phyloP scores from a whole-genome alignment of 2,113 vertebrate genomes.

The Ornithorhynchus anatinus region DNA sequence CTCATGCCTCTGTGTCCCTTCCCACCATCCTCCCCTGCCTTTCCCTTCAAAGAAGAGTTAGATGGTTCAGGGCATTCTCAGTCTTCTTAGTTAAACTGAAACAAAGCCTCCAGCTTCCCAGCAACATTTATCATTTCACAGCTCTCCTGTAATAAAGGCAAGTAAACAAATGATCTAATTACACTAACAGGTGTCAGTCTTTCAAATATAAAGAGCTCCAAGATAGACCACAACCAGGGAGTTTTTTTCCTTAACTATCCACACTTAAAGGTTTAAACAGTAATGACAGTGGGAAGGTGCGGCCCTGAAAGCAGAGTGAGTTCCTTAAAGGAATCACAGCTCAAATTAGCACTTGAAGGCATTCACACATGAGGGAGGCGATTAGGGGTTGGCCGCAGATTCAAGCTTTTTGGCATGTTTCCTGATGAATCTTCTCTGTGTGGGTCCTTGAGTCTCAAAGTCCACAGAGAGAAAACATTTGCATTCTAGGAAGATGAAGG shows the following conservation, averaged over 20 bases:
- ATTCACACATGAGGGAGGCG: constrained; percentile 50
- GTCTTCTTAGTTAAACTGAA: not conserved
- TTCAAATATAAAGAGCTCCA: constrained; percentile 46
- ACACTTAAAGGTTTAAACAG: constrained; percentile 39
- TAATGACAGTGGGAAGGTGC: constrained; percentile 8
- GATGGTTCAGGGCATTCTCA: not conserved
- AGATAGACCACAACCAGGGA: constrained; percentile 35
- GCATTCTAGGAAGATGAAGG: constrained; percentile 25
- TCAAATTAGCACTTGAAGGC: constrained; percentile 43
- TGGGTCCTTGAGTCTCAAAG: constrained; percentile 13
- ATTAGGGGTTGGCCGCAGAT: constrained; percentile 41
- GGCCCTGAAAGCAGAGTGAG: constrained; percentile 22
- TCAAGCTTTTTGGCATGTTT: constrained; percentile 58
- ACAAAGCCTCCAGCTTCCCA: constrained; percentile 34
- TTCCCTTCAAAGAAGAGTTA: too few species aligned
- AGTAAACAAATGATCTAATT: constrained; percentile 63
- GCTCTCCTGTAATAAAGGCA: constrained; percentile 55
- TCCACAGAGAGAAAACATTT: not conserved
- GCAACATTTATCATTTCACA: constrained; percentile 35
- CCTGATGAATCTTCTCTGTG: constrained; percentile 43
- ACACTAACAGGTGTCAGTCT: constrained; percentile 56
- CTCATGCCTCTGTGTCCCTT: too few species aligned
- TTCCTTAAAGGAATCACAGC: constrained; percentile 36
- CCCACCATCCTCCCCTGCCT: too few species aligned
- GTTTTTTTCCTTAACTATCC: constrained; percentile 46